A percentile compares a stretch with the other conserved stretches of the same genome.
These are phyloP conservation scores for Alitta virens DNA, from an alignment of 2,888 invertebrate genomes.

Conservation along the genomic window DNA sequence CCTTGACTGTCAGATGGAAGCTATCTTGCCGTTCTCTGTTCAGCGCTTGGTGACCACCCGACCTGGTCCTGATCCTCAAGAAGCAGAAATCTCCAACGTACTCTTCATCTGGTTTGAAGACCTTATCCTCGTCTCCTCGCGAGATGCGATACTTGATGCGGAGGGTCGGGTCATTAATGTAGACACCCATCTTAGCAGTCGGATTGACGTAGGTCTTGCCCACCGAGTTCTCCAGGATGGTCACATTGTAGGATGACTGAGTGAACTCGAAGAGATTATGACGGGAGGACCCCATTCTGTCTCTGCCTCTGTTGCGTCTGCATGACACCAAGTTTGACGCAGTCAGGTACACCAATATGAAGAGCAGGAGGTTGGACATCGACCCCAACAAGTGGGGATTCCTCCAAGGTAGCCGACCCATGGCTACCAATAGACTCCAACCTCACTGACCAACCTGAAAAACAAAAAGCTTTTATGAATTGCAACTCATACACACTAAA, in stretches of 20 bases:
- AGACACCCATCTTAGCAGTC: constrained; percentile 74
- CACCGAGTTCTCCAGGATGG: constrained; percentile 46
- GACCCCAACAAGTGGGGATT: no score
- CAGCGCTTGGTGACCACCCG: constrained; percentile 81
- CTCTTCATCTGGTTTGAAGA: constrained; percentile 89
- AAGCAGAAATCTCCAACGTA: constrained; percentile 93
- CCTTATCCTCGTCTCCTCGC: constrained; percentile 79
- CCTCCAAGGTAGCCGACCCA: no score
- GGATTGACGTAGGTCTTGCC: constrained; percentile 78
- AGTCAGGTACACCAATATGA: no score
- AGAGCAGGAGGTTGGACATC: no score
- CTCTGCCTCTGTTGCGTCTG: no score
- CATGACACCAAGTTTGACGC: no score
- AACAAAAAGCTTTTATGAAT: no score
- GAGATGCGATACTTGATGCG: constrained; percentile 80
- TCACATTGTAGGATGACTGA: constrained; percentile 45
- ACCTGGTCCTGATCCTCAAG: constrained; percentile 81
- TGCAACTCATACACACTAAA: no score
- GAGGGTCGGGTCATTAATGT: constrained; percentile 55
- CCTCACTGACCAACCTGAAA: no score
- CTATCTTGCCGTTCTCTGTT: constrained; percentile 88
- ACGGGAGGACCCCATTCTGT: not conserved
- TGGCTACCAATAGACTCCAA: no score
- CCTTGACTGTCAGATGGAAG: constrained; percentile 77
- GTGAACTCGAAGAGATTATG: constrained; percentile 39